A percentile compares a stretch with the other conserved stretches of the same genome.
Conservation (phyloP, 2,797 vertebrate species). For the Arnoldichthys spilopterus region DNA sequence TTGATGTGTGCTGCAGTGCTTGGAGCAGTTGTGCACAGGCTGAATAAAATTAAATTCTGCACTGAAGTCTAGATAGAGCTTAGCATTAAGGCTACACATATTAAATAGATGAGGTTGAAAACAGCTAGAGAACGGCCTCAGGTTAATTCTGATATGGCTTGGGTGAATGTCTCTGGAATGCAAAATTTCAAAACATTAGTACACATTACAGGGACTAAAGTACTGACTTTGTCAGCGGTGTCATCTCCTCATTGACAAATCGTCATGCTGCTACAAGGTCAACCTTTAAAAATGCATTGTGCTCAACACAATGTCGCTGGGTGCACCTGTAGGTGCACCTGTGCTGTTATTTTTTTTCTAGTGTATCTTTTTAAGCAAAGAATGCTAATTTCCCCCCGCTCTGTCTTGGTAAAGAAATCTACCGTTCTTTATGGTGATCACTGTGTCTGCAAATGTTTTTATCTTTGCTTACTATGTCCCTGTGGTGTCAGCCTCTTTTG, state of each 20-base stretch:
- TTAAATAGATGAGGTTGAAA: slow-evolving; percentile 4
- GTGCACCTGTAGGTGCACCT: slow-evolving; percentile 46
- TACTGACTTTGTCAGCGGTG: slow-evolving; percentile 25
- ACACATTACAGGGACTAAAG: slow-evolving; percentile 12
- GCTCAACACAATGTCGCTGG: slow-evolving; percentile 41
- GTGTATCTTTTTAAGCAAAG: neutral
- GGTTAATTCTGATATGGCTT: slow-evolving; percentile 6
- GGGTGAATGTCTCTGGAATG: neutral
- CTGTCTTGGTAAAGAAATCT: slow-evolving; percentile 51
- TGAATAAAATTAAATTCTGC: neutral
- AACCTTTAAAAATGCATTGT: slow-evolving; percentile 30
- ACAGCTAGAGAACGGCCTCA: slow-evolving; percentile 15
- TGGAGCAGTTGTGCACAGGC: neutral
- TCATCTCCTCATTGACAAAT: slow-evolving; percentile 46
- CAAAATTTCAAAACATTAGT: slow-evolving; percentile 36
- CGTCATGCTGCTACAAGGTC: slow-evolving; percentile 50
- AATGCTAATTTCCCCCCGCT: neutral
- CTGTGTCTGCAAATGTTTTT: slow-evolving; percentile 56
- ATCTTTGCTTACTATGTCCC: slow-evolving; percentile 59
- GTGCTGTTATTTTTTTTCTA: slow-evolving; percentile 40
- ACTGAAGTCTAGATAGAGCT: neutral
- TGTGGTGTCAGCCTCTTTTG: slow-evolving; percentile 29
- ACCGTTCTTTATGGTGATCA: slow-evolving; percentile 60
- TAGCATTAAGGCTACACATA: slow-evolving; percentile 5
- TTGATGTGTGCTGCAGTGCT: neutral